Evolutionary conservation across 2,113 vertebrate genomes (phyloP).

Genomic region (Phaethornis superciliosus): DNA sequence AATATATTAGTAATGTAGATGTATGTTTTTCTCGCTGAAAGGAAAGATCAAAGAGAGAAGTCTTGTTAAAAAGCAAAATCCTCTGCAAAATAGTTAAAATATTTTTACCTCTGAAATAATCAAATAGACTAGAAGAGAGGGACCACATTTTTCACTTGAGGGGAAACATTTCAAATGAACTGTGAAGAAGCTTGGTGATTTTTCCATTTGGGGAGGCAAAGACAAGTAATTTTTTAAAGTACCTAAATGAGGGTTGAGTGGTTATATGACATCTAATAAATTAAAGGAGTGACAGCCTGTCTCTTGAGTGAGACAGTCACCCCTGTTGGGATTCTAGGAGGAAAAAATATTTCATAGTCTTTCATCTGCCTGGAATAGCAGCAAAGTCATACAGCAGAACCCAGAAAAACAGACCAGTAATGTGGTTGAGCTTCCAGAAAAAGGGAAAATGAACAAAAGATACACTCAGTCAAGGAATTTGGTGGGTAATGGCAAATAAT

Average conservation of each 20-base stretch:
- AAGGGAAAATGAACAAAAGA: background rate
- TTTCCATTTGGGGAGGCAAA: background rate
- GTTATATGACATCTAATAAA: constrained; percentile 6
- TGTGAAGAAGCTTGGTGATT: background rate
- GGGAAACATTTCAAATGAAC: background rate
- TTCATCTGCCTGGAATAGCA: background rate
- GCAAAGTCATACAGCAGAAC: background rate
- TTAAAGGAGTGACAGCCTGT: background rate
- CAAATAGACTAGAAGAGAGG: background rate
- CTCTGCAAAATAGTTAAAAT: background rate
- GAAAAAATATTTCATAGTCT: background rate
- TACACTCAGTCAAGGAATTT: background rate
- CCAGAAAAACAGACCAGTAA: background rate
- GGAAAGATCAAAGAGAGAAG: background rate
- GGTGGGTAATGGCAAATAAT: background rate
- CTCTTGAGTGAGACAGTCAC: background rate
- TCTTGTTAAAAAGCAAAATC: background rate
- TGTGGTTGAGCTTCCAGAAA: background rate
- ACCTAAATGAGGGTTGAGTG: background rate
- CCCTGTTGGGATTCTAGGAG: background rate
- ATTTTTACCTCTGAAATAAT: background rate
- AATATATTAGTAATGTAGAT: background rate
- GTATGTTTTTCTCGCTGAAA: background rate
- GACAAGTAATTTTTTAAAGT: constrained; percentile 12
- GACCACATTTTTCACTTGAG: background rate